Conservation (phyloP, 92 coral and sea anemone species). For the Actinernus sp. region DNA sequence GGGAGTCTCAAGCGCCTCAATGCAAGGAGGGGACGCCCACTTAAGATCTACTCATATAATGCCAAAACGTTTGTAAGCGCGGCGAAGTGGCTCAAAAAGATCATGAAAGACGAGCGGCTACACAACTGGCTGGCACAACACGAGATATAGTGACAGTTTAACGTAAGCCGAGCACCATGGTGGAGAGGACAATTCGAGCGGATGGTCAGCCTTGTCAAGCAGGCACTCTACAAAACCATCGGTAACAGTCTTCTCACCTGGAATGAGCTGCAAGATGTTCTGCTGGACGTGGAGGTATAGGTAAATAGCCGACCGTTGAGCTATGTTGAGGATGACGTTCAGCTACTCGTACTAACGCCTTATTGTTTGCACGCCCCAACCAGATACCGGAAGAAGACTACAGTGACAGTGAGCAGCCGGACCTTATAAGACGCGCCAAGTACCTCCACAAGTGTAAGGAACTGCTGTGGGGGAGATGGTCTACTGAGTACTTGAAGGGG, state of each 20-base stretch:
- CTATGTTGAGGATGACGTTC: conserved; percentile 41
- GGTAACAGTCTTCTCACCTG: conserved; percentile 13
- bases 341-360: conserved; percentile 29
- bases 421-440: background rate
- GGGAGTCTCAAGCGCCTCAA: conserved; percentile 36
- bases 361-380: background rate
- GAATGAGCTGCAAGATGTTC: conserved; percentile 16
- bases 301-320: conserved; percentile 9
- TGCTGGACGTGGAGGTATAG: conserved; percentile 17
- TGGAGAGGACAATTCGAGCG: conserved; percentile 56
- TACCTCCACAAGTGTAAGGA: background rate
- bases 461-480: background rate
- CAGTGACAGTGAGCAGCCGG: background rate
- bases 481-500: background rate
- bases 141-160: conserved; percentile 56
- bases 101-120: conserved; percentile 45
- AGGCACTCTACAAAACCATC: conserved; percentile 20
- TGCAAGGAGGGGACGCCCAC: conserved; percentile 51
- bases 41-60: conserved; percentile 62
- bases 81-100: conserved; percentile 22
- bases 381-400: background rate
- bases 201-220: conserved; percentile 7
- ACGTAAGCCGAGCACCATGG: conserved; percentile 65
- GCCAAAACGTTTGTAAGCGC: conserved; percentile 40
- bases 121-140: conserved; percentile 35